phyloP scores from a whole-genome alignment of 2,888 invertebrate genomes.

The Melanostoma scalare region DNA sequence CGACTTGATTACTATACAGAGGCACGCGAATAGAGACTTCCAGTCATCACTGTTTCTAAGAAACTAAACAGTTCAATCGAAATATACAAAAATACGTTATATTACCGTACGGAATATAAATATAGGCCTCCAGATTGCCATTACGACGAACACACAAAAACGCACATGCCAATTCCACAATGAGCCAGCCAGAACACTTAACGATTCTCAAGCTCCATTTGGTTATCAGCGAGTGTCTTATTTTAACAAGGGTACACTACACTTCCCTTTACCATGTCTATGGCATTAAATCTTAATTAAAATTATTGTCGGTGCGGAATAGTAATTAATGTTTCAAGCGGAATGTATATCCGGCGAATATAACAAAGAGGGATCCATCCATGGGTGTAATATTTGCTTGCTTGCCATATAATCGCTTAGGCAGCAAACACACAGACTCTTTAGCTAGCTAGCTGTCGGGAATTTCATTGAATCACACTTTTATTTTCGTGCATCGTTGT shows the following conservation, averaged over 20 bases:
- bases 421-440: slow-evolving; percentile 13
- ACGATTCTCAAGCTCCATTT: slow-evolving; percentile 8
- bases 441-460: not conserved
- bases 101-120: slow-evolving; percentile 8
- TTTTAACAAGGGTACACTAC: not conserved
- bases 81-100: not conserved
- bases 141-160: not conserved
- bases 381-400: slow-evolving; percentile 21
- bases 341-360: slow-evolving; percentile 69
- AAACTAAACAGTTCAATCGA: not conserved
- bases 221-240: slow-evolving; percentile 6
- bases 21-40: too few species aligned
- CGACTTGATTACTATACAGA: too few species aligned
- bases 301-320: slow-evolving; percentile 65
- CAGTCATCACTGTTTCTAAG: too few species aligned
- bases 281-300: slow-evolving; percentile 65
- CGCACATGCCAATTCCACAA: slow-evolving; percentile 14
- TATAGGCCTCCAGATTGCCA: slow-evolving; percentile 39
- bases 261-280: slow-evolving; percentile 48
- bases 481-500: slow-evolving; percentile 48
- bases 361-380: slow-evolving; percentile 42
- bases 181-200: slow-evolving; percentile 1
- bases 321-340: slow-evolving; percentile 59
- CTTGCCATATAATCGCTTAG: slow-evolving; percentile 35
- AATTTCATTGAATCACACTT: slow-evolving; percentile 59